A percentile compares a stretch with the other conserved stretches of the same genome.
Conservation (phyloP, 2,113 vertebrate species). For the Engystomops pustulosus region DNA sequence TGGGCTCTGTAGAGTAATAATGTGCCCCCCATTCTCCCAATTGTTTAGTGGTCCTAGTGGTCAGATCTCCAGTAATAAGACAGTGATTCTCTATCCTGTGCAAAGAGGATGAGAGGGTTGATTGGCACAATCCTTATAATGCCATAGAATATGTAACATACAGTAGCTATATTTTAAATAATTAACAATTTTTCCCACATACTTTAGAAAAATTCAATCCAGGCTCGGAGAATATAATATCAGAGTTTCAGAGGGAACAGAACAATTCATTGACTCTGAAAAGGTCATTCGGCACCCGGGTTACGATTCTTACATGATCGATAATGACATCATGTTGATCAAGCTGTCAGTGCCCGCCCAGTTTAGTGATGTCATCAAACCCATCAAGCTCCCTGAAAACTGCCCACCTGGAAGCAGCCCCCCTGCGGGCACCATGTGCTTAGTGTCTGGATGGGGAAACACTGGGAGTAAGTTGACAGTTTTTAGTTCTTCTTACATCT, state of each 20-base stretch:
- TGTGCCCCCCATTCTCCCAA: too few relatives aligned
- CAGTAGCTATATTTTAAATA: neutral
- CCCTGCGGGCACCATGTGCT: slow-evolving; percentile 72
- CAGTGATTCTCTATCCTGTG: too few relatives aligned
- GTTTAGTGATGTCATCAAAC: slow-evolving; percentile 68
- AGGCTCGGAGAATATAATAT: slow-evolving; percentile 45
- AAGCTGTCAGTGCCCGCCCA: slow-evolving; percentile 70
- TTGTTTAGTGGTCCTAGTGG: too few relatives aligned
- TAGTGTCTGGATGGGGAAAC: slow-evolving; percentile 84
- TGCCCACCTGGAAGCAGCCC: slow-evolving; percentile 71
- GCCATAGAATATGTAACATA: too few relatives aligned
- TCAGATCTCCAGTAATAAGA: too few relatives aligned
- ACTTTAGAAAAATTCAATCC: neutral
- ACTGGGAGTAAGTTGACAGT: slow-evolving; percentile 68
- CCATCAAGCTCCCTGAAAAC: slow-evolving; percentile 74
- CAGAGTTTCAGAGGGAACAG: slow-evolving; percentile 67
- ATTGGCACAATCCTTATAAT: too few relatives aligned
- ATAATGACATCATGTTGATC: slow-evolving; percentile 85
- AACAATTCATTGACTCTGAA: slow-evolving; percentile 74
- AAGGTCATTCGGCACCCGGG: slow-evolving; percentile 69
- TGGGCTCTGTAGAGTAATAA: too few relatives aligned
- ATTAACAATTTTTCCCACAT: neutral
- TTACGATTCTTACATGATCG: slow-evolving; percentile 65
- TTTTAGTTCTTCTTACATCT: neutral
- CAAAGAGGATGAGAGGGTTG: too few relatives aligned